Evolutionary conservation across 1,140 invertebrate species (phyloP).

Genomic region (Helicoverpa zea): DNA sequence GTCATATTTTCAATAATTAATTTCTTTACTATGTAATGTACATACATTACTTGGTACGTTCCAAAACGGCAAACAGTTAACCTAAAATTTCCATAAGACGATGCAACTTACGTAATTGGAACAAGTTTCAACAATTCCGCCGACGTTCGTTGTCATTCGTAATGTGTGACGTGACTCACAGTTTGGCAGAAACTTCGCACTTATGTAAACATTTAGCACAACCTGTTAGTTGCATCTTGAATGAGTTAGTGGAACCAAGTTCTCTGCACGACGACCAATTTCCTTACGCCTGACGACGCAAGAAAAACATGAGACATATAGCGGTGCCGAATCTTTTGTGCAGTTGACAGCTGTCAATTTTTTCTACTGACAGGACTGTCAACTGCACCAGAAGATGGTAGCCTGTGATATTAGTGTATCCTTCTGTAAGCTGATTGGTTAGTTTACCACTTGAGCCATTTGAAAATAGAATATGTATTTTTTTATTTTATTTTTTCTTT

Average conservation of each 20-base stretch:
- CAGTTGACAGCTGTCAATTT: too few species aligned
- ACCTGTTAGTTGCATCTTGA: constrained; percentile 14
- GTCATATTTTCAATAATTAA: too few species aligned
- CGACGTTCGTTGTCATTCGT: neutral
- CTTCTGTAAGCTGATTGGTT: neutral
- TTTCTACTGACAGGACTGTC: too few species aligned
- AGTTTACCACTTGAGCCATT: constrained; percentile 20
- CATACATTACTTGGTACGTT: too few species aligned
- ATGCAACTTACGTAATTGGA: too few species aligned
- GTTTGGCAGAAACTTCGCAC: neutral
- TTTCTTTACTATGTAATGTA: too few species aligned
- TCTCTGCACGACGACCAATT: neutral
- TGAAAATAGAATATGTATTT: constrained; percentile 18
- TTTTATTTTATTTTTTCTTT: constrained; percentile 1
- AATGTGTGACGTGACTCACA: neutral
- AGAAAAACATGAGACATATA: constrained; percentile 25
- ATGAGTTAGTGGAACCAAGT: neutral
- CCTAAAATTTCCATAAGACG: too few species aligned
- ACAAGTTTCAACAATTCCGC: neutral
- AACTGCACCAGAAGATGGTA: too few species aligned
- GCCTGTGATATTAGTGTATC: too few species aligned
- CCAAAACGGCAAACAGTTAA: too few species aligned
- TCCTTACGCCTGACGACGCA: neutral
- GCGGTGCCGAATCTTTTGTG: constrained; percentile 19
- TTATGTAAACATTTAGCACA: neutral